Base-by-base conservation (phyloP, 92 coral and sea anemone species). In the Micromussa lordhowensis region DNA sequence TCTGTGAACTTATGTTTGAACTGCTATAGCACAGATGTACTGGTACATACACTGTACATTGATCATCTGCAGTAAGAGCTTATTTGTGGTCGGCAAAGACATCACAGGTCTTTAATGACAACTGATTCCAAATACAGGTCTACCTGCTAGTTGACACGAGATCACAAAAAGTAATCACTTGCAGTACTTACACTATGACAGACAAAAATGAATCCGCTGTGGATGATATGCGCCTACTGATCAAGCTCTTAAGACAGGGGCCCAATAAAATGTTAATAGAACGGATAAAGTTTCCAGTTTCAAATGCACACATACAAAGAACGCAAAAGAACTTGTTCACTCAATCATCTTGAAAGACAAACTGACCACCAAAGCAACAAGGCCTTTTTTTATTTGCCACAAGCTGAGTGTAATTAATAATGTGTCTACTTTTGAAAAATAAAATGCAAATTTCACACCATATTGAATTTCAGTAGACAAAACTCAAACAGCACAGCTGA, bases 361-460 rank as follows among this genome's bases (percentile, higher is more conserved):
- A 73, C 76, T 71, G 22, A 1, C 15, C 29, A 36, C 34, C 8
- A 16, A 79, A 64, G 35, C 35, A 17, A 15, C 57, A 66, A 68
- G 13, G 29, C 48, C 22, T 36, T 66, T 24, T 81, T 28, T 66
- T 66, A 82, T 82, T 68, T 82, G 59, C 34, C 64, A 82, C 77
- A 82, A 28, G 26, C 66, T 14, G 61, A 32, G 71, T 22, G 13
- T 12, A 72, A 64, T 30, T 73, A 68, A 13, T 44, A 8, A 44
- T 44, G 51, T 54, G 53, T 26, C 78, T 3, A 10, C 51, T 24
- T 34, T 55, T 55, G 44, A 70, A 73, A 32, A 59, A 83, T 72
- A 73, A 34, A 59, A 83, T 83, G 87, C 87, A 83, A 83, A 83
- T 70, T 83, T 44, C 69, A 54, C 15, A 54, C 51, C 22, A 24